Conservation (phyloP, 2,888 invertebrate genomes). For the Strigamia maritima region DNA sequence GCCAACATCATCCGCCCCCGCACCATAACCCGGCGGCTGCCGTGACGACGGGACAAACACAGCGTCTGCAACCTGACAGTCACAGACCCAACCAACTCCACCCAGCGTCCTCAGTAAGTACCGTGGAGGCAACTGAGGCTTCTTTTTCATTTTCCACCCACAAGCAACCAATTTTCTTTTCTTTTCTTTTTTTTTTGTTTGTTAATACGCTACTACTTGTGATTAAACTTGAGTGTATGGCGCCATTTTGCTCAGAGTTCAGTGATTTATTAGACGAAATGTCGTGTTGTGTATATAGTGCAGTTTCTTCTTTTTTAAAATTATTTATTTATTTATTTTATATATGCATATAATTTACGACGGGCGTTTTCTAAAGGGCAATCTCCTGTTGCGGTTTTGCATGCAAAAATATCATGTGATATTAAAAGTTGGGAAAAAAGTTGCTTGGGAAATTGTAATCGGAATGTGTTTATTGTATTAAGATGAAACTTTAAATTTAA, state of each 20-base stretch:
- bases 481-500: neutral
- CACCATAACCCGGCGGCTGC: conserved; percentile 38
- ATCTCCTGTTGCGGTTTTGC: neutral
- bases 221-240: neutral
- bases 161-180: neutral
- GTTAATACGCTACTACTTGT: neutral
- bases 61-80: conserved; percentile 7
- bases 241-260: neutral
- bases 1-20: conserved; percentile 36
- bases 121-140: neutral
- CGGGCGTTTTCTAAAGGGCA: neutral
- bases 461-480: neutral
- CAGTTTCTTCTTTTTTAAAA: too few species aligned
- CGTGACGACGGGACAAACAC: conserved; percentile 20
- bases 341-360: neutral
- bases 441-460: neutral
- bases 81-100: conserved; percentile 38
- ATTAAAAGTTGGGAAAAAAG: neutral
- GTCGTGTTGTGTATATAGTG: neutral
- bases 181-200: neutral
- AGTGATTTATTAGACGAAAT: neutral
- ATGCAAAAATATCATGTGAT: neutral
- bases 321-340: neutral
- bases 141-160: neutral
- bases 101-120: conserved; percentile 36